A percentile compares a stretch with the other conserved stretches of the same genome.
Conservation (phyloP, 2,797 vertebrate genomes). For the Crenuchus spilurus region DNA sequence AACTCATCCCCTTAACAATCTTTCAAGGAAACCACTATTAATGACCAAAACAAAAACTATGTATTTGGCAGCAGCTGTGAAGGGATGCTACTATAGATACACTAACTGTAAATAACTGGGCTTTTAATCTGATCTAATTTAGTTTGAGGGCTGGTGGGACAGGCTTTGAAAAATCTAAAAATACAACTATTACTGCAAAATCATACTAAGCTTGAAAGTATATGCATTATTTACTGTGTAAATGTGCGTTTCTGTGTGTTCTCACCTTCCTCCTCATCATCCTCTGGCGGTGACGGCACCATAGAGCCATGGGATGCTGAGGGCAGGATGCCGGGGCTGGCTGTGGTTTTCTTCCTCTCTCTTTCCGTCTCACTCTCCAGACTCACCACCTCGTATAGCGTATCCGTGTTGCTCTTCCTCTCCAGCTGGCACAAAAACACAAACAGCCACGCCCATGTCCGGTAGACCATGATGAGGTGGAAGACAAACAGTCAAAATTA, state of each 20-base stretch:
- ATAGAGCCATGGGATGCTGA: slow-evolving; percentile 82
- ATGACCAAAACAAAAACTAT: no score
- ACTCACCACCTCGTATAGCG: slow-evolving; percentile 93
- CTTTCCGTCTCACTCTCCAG: slow-evolving; percentile 94
- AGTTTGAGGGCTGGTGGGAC: no score
- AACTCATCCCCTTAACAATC: no score
- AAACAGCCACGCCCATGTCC: slow-evolving; percentile 14
- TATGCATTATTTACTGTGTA: neutral
- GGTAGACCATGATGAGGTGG: neutral
- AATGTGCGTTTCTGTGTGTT: no score
- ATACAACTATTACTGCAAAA: no score
- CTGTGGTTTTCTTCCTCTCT: slow-evolving; percentile 94
- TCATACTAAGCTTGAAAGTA: no score
- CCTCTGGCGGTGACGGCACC: slow-evolving; percentile 94
- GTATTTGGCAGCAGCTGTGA: no score
- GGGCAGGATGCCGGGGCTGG: slow-evolving; percentile 87
- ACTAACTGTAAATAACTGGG: no score
- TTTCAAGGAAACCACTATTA: no score
- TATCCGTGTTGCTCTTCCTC: slow-evolving; percentile 90
- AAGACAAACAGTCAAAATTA: neutral
- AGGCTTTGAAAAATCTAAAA: no score
- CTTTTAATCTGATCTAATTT: no score
- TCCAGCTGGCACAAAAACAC: slow-evolving; percentile 91
- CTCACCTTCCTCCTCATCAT: slow-evolving; percentile 97
- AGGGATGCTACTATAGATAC: no score